Evolutionary conservation across 2,113 vertebrate species (phyloP).

Genomic region (Oncorhynchus keta): DNA sequence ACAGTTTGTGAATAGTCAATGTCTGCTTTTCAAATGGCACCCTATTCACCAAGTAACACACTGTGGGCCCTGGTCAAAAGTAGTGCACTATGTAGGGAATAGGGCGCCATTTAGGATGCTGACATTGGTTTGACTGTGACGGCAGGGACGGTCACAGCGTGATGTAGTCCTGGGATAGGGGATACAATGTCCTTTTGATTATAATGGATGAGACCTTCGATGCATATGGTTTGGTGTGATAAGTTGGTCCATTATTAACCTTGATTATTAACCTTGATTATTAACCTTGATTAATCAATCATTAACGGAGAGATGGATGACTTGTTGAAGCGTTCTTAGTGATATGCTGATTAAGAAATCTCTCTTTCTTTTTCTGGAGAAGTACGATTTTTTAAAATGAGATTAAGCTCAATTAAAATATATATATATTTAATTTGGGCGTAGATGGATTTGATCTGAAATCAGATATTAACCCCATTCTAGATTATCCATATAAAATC

Average conservation of each 20-base stretch:
- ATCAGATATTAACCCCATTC: too few species aligned
- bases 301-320: constrained; percentile 8
- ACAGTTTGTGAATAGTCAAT: background rate
- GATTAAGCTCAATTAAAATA: background rate
- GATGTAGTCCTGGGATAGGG: constrained; percentile 1
- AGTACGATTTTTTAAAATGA: background rate
- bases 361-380: too few species aligned
- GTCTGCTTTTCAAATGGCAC: too few species aligned
- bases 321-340: background rate
- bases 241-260: background rate
- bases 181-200: background rate
- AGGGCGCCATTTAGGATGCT: too few species aligned
- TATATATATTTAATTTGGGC: background rate
- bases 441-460: background rate
- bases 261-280: too few species aligned
- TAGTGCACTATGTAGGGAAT: too few species aligned
- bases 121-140: background rate
- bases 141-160: background rate
- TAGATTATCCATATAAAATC: too few species aligned
- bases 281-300: background rate
- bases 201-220: background rate
- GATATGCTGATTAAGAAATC: background rate
- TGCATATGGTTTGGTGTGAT: background rate
- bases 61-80: too few species aligned
- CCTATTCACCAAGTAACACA: too few species aligned